A percentile compares a stretch with the other conserved stretches of the same genome.
Conservation (phyloP, 2,113 vertebrate species). For the Morone saxatilis region DNA sequence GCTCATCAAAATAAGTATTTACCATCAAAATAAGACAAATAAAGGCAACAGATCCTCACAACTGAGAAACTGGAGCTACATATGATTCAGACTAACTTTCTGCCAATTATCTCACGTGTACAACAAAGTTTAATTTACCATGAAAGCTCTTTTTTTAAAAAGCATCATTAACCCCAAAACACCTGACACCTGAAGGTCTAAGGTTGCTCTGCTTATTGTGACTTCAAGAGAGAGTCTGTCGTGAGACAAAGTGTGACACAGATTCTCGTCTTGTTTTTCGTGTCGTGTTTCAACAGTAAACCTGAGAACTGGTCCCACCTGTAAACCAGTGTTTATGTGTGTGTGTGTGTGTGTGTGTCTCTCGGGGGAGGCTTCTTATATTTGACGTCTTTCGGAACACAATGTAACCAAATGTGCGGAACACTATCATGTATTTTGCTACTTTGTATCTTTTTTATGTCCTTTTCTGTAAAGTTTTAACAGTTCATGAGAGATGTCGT, state of each 20-base stretch:
- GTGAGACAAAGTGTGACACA: conserved; percentile 42
- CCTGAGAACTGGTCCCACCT: conserved; percentile 55
- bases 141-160: neutral
- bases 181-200: conserved; percentile 47
- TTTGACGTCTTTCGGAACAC: neutral
- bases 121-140: neutral
- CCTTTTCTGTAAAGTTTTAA: conserved; percentile 27
- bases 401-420: conserved; percentile 10
- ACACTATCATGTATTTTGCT: neutral
- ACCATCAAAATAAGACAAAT: neutral
- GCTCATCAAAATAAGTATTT: too few relatives aligned
- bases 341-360: conserved; percentile 19
- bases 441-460: conserved; percentile 1
- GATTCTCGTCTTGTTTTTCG: conserved; percentile 37
- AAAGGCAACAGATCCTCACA: neutral
- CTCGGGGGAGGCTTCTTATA: neutral
- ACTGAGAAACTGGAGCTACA: neutral
- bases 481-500: conserved; percentile 16
- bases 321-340: conserved; percentile 43
- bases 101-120: neutral
- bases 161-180: conserved; percentile 8
- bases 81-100: neutral
- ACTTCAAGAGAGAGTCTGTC: conserved; percentile 30
- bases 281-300: conserved; percentile 58
- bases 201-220: conserved; percentile 33